Base-by-base conservation (phyloP, 1,140 invertebrate species). In the Trialeurodes vaporariorum region DNA sequence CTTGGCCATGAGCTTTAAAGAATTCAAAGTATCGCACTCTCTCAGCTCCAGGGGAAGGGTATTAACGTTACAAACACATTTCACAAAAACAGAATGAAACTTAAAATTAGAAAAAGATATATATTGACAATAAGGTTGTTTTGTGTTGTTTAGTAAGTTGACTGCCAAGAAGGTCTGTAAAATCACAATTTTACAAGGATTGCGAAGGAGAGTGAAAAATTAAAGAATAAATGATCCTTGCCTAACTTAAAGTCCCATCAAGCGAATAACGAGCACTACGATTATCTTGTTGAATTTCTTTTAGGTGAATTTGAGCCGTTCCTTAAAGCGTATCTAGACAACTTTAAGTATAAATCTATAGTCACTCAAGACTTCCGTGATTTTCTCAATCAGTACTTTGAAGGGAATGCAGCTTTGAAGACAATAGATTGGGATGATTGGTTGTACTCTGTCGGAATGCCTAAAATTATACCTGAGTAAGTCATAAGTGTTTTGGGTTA, bases 371-470 rank as follows among this genome's bases (percentile, higher is more conserved):
- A 90, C 70, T 97, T 94, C 79, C 92, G 93, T 76, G 75, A 80
- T 0, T 90, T 84, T 73, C 80, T 97, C 22, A 83, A 88, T 68
- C 80, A 87, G 9, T 94, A 93, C 76, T 97, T 96, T 78, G 78
- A 80, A 62, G 81, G 77, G 61, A 73, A 73, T 66, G 74, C 83
- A 66, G 76, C 80, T 60, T 62, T 76, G 11, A 72, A 76, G 26
- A 66, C 64, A 58, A 79, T 98, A 5, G 89, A 97, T 75, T 97
- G 94, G 93, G 77, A 94, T 27, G 74, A 82, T 0, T 98, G 95
- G 94, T 80, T 97, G 2, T 81, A 87, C 74, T 82, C 81, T 23
- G 84, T 87, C 65, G 94, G 94, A 63, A 92, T 96, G 89, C 94
- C 94, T 1, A 87, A 88, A 1, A 77, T 89, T 60, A 91, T 92